Base-by-base conservation (phyloP, 1,140 invertebrate genomes). In the Phymastichus coffea region DNA sequence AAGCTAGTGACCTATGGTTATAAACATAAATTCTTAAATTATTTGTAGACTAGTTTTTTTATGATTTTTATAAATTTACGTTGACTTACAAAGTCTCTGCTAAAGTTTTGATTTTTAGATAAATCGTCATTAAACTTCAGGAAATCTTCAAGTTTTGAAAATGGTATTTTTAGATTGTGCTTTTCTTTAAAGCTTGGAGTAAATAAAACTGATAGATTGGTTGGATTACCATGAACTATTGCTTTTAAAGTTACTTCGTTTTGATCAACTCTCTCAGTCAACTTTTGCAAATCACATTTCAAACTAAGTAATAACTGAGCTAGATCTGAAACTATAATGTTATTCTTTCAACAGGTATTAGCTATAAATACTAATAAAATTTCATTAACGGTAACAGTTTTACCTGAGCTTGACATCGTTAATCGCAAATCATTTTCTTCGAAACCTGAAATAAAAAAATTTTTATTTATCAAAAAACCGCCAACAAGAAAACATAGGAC, bases 1-100 rank as follows among this genome's bases (percentile, higher is more conserved):
- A 55, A 35, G 23, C 53, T 55, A 22, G 41, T 37, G 14, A 55
- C 35, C 53, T 55, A n/a, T 40, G 41, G 28, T 4, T 3, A 46
- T 25, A 12, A 41, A 19, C 17, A 25, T 14, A 12, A 9, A 25
- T 46, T 25, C 23, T 46, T 33, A 7, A 2, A 46, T 14, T n/a
- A 30, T 26, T 14, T 40, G 6, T 40, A n/a, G n/a, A 8, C n/a
- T 40, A 17, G 4, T 12, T 12, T 33, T 6, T 6, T n/a, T 40
- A 40, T 17, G 17, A 40, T 8, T 9, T 8, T 40, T 44, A 22
- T 55, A n/a, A 33, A 54, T 41, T 54, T 22, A 10, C n/a, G 1
- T 44, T 10, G 7, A 46, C 53, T 55, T 46, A 55, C 53, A 55
- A 55, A 55, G 22, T 55, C 53, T 15, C 33, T 55, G 28, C 53